Evolutionary conservation across 2,113 vertebrate species (phyloP).

Genomic region (Lepisosteus osseus): DNA sequence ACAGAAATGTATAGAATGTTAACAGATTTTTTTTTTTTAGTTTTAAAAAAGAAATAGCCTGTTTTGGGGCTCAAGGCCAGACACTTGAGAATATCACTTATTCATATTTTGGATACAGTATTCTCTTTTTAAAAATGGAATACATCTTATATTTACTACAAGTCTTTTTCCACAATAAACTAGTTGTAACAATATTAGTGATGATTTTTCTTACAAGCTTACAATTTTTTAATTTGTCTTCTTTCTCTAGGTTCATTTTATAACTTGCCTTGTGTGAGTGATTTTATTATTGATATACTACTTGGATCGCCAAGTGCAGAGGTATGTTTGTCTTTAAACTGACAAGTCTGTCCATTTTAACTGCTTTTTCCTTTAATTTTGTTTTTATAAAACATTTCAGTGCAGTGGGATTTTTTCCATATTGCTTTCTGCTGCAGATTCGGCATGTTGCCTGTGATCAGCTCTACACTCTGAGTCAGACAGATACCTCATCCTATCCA

Average conservation of each 20-base stretch:
- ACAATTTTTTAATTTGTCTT: constrained; percentile 18
- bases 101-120: too few species aligned
- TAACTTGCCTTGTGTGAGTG: constrained; percentile 86
- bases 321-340: constrained; percentile 59
- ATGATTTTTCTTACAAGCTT: too few species aligned
- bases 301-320: constrained; percentile 93
- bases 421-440: constrained; percentile 66
- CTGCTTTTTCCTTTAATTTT: neutral
- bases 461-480: constrained; percentile 93
- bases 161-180: too few species aligned
- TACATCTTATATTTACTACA: too few species aligned
- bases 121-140: too few species aligned
- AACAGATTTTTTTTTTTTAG: too few species aligned
- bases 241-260: constrained; percentile 87
- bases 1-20: too few species aligned
- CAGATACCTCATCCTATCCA: constrained; percentile 84
- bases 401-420: neutral
- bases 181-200: too few species aligned
- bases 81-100: too few species aligned
- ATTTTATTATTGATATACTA: constrained; percentile 95
- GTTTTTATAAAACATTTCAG: neutral
- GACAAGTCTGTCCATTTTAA: neutral
- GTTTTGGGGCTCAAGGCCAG: too few species aligned
- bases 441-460: constrained; percentile 95
- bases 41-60: neutral